Conservation (phyloP, 2,113 vertebrate species). For the Onychorhynchus coronatus region DNA sequence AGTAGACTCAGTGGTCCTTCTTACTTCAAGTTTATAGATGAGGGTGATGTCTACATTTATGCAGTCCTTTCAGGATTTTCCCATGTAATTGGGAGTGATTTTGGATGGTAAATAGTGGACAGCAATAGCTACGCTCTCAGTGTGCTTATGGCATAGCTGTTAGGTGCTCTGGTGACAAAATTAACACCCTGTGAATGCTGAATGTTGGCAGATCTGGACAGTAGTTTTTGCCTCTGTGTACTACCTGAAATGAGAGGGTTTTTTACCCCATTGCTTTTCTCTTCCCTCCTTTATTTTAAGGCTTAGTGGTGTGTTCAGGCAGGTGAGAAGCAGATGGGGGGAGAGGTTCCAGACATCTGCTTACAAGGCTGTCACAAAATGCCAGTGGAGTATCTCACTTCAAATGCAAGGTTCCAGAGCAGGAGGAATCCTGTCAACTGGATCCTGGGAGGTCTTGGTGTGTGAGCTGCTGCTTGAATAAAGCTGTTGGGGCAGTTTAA, state of each 20-base stretch:
- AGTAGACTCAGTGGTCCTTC: background rate
- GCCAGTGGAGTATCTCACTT: background rate
- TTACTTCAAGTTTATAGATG: background rate
- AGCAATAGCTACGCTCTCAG: background rate
- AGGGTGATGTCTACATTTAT: background rate
- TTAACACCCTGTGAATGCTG: background rate
- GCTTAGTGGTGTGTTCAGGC: background rate
- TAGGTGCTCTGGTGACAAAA: background rate
- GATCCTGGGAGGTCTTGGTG: background rate
- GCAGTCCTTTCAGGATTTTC: background rate
- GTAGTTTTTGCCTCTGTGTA: background rate
- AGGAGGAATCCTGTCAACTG: background rate
- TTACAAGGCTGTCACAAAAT: background rate
- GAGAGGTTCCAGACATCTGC: background rate
- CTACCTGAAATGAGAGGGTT: background rate
- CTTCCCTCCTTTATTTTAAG: background rate
- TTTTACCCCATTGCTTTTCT: background rate
- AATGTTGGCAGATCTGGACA: background rate
- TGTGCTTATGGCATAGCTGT: background rate
- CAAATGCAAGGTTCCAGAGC: background rate
- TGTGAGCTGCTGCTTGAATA: background rate
- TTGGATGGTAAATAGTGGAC: background rate
- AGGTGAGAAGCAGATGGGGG: background rate
- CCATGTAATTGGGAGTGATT: background rate
- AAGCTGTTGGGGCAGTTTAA: conserved; percentile 49